A percentile compares a stretch with the other conserved stretches of the same genome.
These are phyloP conservation scores for Agriopis marginaria DNA, from an alignment of 2,888 invertebrate genomes.

Conservation along the genomic window DNA sequence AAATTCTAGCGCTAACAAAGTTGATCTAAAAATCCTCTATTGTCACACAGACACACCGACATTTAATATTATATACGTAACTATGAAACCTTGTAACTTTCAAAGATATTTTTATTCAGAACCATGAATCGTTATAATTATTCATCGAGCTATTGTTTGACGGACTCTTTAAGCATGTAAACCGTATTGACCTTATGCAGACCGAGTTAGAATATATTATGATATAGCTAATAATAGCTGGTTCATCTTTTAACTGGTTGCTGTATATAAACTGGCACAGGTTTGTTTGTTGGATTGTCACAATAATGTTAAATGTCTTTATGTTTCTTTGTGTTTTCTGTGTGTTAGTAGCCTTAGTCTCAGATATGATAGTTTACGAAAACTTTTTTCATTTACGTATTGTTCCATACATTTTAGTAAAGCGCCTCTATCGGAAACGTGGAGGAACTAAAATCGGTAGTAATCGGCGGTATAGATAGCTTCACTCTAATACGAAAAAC, in stretches of 20 bases:
- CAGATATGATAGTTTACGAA: too few species aligned
- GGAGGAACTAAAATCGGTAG: too few species aligned
- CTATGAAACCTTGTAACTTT: constrained; percentile 29
- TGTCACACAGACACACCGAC: neutral
- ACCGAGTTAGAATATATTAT: constrained; percentile 51
- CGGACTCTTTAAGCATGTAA: constrained; percentile 47
- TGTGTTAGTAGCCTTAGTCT: too few species aligned
- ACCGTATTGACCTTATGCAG: constrained; percentile 50
- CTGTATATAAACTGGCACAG: constrained; percentile 5
- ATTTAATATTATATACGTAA: neutral
- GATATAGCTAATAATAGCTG: constrained; percentile 36
- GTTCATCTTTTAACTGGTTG: constrained; percentile 27
- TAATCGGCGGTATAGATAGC: too few species aligned
- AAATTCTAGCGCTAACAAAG: too few species aligned
- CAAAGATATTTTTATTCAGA: constrained; percentile 27
- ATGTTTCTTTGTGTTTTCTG: too few species aligned
- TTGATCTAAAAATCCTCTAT: neutral
- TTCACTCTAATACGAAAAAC: too few species aligned
- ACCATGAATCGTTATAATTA: constrained; percentile 24
- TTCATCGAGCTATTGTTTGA: constrained; percentile 35
- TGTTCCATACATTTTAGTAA: too few species aligned
- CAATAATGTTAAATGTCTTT: too few species aligned
- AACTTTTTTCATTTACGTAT: too few species aligned
- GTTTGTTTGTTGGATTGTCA: constrained; percentile 17
- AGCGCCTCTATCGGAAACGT: too few species aligned